Conservation (phyloP, 2,113 vertebrate species). For the Mugil cephalus region DNA sequence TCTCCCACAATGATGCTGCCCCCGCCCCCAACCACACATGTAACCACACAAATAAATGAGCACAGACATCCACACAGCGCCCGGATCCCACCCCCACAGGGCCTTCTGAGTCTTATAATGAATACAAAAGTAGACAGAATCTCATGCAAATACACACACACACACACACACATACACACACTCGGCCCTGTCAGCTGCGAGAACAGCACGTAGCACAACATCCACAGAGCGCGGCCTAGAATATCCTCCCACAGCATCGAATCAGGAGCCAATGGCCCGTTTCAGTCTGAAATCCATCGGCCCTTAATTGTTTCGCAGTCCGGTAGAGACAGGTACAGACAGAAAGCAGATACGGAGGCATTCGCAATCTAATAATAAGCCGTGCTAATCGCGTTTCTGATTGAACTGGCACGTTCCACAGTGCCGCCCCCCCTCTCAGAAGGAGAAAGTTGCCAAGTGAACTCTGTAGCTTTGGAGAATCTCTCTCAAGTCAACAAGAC, state of each 20-base stretch:
- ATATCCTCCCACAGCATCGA: conserved; percentile 29
- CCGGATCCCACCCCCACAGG: conserved; percentile 53
- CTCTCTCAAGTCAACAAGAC: conserved; percentile 5
- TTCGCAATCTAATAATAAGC: conserved; percentile 42
- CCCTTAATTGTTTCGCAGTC: conserved; percentile 10
- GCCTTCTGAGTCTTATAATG: conserved; percentile 51
- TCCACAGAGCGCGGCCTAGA: conserved; percentile 37
- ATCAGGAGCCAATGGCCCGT: conserved; percentile 16
- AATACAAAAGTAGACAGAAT: conserved; percentile 59
- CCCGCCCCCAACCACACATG: conserved; percentile 15
- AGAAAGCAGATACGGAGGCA: conserved; percentile 13
- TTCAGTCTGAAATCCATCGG: conserved; percentile 9
- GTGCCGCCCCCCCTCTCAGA: background rate
- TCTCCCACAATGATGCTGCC: conserved; percentile 76
- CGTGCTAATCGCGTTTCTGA: conserved; percentile 54
- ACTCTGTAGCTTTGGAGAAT: conserved; percentile 36
- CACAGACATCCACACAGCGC: conserved; percentile 50
- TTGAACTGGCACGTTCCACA: conserved; percentile 28
- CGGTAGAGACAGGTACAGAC: conserved; percentile 25
- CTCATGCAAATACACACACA: background rate
- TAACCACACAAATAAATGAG: conserved; percentile 31
- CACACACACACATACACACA: conserved; percentile 13
- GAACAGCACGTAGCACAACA: conserved; percentile 13
- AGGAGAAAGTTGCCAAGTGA: conserved; percentile 37
- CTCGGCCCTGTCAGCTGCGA: conserved; percentile 23